Base-by-base conservation (phyloP, 2,113 vertebrate genomes). In the Ailuropoda melanoleuca region DNA sequence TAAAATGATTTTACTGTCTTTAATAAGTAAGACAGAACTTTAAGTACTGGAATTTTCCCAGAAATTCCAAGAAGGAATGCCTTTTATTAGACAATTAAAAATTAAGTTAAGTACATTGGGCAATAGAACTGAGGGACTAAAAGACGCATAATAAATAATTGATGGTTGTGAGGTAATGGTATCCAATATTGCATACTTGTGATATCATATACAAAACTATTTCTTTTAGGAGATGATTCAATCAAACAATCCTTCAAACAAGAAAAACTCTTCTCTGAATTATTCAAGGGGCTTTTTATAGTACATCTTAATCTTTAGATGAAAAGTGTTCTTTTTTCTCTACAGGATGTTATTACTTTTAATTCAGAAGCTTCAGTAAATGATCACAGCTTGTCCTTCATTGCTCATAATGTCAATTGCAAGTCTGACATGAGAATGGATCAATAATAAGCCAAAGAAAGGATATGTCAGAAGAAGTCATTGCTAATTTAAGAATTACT, bases 401-500 rank as follows among this genome's bases (percentile, higher is more conserved):
- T 90, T 6, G 87, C 26, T 93, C 58, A 97, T 39, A 78, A 90
- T 78, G 53, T 75, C 93, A 97, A 8, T 92, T 74, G 75, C 88
- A 95, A 78, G n/a, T 80, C 58, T 89, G 92, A 83, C 91, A 37
- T 78, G 82, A 95, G 62, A 95, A 93, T 70, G 53, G 37, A 97
- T 96, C 92, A 94, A 97, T 60, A 97, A 55, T 43, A 81, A 94
- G 72, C 29, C 43, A 60, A 94, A 93, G 17, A 91, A 53, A 97
- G 21, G 53, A 85, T 17, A 37, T 93, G 72, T 97, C 85, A 97
- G 68, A 97, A 95, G 89, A 97, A 95, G 89, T 92, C 24, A 64
- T 83, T 82, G 34, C 64, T 89, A 94, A 81, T 31, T 94, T 90
- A 95, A 96, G 77, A 97, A 95, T 46, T 95, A 56, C 88, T 84